These are phyloP conservation scores for Eulithis prunata DNA, from an alignment of 2,888 invertebrate genomes.

Conservation along the genomic window DNA sequence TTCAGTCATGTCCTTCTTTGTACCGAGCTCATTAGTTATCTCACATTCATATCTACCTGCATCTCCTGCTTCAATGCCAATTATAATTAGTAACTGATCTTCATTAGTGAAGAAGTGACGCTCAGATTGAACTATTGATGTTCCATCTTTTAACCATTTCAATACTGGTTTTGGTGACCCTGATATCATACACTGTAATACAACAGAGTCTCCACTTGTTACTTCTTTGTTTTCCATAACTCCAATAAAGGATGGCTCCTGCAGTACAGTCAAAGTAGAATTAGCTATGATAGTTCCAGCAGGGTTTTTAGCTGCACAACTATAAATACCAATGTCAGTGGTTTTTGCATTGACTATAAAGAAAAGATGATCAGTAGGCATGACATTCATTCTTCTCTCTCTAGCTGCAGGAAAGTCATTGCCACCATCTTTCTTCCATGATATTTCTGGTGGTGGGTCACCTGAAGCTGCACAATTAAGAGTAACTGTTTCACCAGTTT, in stretches of 20 bases:
- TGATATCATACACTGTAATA: slow-evolving; percentile 93
- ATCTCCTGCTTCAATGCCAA: slow-evolving; percentile 90
- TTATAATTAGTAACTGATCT: slow-evolving; percentile 94
- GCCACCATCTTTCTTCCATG: slow-evolving; percentile 96
- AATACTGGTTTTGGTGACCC: slow-evolving; percentile 93
- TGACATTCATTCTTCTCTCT: slow-evolving; percentile 96
- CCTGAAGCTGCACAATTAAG: slow-evolving; percentile 96
- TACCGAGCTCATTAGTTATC: slow-evolving; percentile 93
- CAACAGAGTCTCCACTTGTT: slow-evolving; percentile 91
- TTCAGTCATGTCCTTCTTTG: slow-evolving; percentile 88
- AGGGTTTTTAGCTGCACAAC: slow-evolving; percentile 95
- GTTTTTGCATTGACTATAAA: slow-evolving; percentile 96
- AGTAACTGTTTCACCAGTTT: slow-evolving; percentile 93
- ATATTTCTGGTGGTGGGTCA: slow-evolving; percentile 94
- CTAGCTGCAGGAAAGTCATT: slow-evolving; percentile 97
- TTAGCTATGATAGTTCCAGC: slow-evolving; percentile 95
- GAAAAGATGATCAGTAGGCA: slow-evolving; percentile 95
- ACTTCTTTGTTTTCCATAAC: slow-evolving; percentile 94
- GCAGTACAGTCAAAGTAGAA: slow-evolving; percentile 93
- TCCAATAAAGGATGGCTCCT: slow-evolving; percentile 93
- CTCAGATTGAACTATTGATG: slow-evolving; percentile 88
- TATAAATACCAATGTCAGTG: slow-evolving; percentile 95
- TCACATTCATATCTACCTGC: slow-evolving; percentile 95
- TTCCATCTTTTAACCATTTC: slow-evolving; percentile 94
- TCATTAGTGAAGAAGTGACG: slow-evolving; percentile 94